These are phyloP conservation scores for Zoroaster sp. DNA, from an alignment of 53 echinoderm and acorn worm species.

Conservation along the genomic window DNA sequence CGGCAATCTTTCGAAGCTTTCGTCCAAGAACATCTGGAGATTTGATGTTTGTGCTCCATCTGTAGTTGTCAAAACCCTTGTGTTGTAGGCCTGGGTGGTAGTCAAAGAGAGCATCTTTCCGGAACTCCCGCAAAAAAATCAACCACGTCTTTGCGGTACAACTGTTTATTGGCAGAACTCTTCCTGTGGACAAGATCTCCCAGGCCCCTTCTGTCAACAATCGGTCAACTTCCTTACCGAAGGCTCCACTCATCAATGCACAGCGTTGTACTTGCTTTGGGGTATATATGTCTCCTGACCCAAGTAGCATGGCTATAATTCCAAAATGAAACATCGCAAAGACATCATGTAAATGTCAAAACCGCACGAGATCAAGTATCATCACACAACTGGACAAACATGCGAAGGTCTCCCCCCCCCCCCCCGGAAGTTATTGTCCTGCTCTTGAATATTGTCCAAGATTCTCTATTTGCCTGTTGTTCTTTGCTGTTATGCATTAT, in stretches of 20 bases:
- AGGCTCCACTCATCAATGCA: background rate
- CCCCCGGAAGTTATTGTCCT: no score
- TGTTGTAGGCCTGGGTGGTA: background rate
- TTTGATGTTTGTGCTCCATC: background rate
- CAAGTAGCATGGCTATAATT: background rate
- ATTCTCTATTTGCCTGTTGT: no score
- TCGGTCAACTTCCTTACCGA: background rate
- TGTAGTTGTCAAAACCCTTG: background rate
- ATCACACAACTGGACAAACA: no score
- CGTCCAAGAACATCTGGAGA: background rate
- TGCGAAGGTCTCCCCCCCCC: no score
- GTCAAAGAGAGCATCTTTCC: background rate
- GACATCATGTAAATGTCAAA: no score
- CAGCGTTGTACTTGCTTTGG: background rate
- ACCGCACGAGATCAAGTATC: no score
- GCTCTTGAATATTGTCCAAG: no score
- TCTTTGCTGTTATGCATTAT: no score
- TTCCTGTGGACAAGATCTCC: background rate
- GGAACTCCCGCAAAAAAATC: background rate
- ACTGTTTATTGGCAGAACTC: background rate
- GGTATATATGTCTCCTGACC: background rate
- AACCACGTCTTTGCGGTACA: background rate
- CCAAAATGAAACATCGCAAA: no score
- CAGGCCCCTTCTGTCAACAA: background rate
- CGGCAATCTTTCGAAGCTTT: background rate